Conservation (phyloP, 1,140 invertebrate genomes). For the Physella acuta region DNA sequence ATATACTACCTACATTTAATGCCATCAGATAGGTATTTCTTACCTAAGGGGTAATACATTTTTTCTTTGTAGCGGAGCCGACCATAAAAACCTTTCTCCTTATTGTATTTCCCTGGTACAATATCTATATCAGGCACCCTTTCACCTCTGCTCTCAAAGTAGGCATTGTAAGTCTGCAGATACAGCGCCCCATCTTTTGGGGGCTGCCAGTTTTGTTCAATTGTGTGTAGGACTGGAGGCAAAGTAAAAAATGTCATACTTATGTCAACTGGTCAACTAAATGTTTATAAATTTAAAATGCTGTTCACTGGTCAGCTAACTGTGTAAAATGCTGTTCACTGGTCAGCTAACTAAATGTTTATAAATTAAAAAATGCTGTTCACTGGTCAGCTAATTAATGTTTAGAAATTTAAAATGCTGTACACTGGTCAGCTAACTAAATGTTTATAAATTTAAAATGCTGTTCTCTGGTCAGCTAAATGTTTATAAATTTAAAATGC, state of each 20-base stretch:
- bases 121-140: constrained; percentile 1
- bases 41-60: constrained; percentile 21
- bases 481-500: no score
- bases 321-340: no score
- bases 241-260: background rate
- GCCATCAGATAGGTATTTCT: no score
- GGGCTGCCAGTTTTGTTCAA: constrained; percentile 13
- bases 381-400: no score
- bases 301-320: no score
- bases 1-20: no score
- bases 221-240: constrained; percentile 3
- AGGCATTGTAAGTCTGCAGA: constrained; percentile 1
- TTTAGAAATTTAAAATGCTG: no score
- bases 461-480: no score
- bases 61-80: background rate
- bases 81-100: constrained; percentile 14
- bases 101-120: background rate
- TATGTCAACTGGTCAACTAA: background rate
- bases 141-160: background rate
- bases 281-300: background rate
- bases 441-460: no score
- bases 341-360: no score
- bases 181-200: constrained; percentile 9
- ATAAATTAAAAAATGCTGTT: no score
- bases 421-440: no score